Evolutionary conservation across 2,113 vertebrate genomes (phyloP), one percentile per base, ranked within the genome.

Genomic region (Centropus bengalensis): DNA sequence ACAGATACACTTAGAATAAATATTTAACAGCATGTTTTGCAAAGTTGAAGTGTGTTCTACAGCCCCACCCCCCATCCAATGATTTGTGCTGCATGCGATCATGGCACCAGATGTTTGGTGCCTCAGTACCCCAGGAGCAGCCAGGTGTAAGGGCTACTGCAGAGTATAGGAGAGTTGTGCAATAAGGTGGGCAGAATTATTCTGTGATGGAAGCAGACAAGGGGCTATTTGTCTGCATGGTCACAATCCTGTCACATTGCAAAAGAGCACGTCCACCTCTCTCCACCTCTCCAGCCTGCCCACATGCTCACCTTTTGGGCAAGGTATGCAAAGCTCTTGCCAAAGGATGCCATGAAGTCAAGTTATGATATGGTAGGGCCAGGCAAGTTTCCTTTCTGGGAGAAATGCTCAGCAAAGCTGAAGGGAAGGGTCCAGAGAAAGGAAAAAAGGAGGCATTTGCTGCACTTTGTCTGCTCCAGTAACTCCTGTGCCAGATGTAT

Each of bases 1-100:
- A 80, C 68, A 91, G 87, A 91, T 86, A 90, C 51, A 82, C 68
- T 96, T 84, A 79, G 58, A 89, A 93, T 96, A 96, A 93, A 96
- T 95, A 96, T 91, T 96, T 94, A 94, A 96, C 17, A 0, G 81
- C 27, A 5, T 82, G 70, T 89, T 94, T 95, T 91, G 94, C 86
- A 92, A 89, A 94, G 88, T 88, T 92, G 88, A 74, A 92, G 77
- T 55, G 16, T 69, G 32, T 92, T 91, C 78, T 42, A 79, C 21
- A 23, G 21, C 21, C 47, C 47, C 44, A 33, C 30, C 45, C 12
- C 22, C 33, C 6, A 24, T 11, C 32, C 58, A 51, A 56, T 23
- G 63, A 49, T 71, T 69, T 77, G 59, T 44, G 62, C 45, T 86
- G 4, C 0, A 30, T 93, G 66, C 77, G 88, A 84, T 66, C 69